Evolutionary conservation across 2,888 invertebrate species (phyloP).

Genomic region (Anticlea derivata): DNA sequence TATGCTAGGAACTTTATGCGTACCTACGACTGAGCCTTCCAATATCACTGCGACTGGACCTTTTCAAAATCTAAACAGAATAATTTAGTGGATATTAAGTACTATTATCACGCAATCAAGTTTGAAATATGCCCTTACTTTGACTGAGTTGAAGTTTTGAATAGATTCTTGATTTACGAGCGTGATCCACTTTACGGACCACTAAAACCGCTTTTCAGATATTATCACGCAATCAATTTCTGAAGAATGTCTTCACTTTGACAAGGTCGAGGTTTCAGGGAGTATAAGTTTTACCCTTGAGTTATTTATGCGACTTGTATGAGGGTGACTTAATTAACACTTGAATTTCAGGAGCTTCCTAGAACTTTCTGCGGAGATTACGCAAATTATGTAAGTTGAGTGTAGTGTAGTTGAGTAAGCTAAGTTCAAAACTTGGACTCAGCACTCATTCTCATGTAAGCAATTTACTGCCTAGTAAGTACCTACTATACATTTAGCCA

Average conservation of each 20-base stretch:
- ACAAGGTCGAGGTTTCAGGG: not conserved
- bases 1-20: no score
- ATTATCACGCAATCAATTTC: constrained; percentile 8
- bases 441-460: no score
- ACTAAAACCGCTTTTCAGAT: not conserved
- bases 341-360: no score
- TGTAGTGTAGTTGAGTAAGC: no score
- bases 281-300: not conserved
- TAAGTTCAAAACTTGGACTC: no score
- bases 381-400: no score
- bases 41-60: no score
- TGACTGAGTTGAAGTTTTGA: constrained; percentile 11
- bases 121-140: constrained; percentile 13
- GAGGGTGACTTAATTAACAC: no score
- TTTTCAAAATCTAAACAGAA: constrained; percentile 3
- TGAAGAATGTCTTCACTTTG: constrained; percentile 2
- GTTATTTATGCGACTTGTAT: no score
- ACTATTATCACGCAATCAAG: constrained; percentile 17
- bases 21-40: not conserved
- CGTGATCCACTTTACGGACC: not conserved
- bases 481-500: no score
- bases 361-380: no score
- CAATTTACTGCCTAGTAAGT: no score
- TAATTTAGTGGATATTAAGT: constrained; percentile 1
- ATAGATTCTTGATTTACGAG: constrained; percentile 12